Conservation (phyloP, 2,888 invertebrate genomes). For the Oxycera nigricornis region DNA sequence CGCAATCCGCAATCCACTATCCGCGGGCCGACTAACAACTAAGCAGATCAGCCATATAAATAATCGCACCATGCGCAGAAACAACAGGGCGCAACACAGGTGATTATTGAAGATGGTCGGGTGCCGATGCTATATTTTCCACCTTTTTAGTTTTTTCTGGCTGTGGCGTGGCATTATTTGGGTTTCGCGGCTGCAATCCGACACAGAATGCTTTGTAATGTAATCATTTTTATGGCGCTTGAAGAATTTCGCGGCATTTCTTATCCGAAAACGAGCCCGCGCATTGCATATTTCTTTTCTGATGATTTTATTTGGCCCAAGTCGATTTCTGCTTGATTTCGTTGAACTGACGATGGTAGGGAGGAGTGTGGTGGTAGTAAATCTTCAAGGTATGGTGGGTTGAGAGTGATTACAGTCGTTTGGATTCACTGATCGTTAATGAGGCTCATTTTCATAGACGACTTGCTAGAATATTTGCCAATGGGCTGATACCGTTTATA, state of each 20-base stretch:
- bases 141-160: slow-evolving; percentile 11
- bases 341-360: no score
- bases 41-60: slow-evolving; percentile 28
- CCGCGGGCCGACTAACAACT: slow-evolving; percentile 15
- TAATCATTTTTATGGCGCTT: slow-evolving; percentile 27
- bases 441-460: no score
- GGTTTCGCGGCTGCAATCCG: background rate
- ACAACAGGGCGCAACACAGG: slow-evolving; percentile 31
- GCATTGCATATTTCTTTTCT: background rate
- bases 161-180: background rate
- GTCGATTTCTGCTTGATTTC: background rate
- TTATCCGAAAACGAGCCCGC: slow-evolving; percentile 1
- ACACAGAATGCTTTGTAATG: background rate
- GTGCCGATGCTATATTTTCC: slow-evolving; percentile 20
- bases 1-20: no score
- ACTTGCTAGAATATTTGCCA: no score
- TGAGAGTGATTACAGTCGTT: no score
- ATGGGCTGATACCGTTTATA: no score
- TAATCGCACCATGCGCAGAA: slow-evolving; percentile 26
- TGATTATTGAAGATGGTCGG: slow-evolving; percentile 36
- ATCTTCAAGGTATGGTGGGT: no score
- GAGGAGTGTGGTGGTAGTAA: no score
- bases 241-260: slow-evolving; percentile 26
- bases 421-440: no score
- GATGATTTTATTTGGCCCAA: background rate